A percentile compares a stretch with the other conserved stretches of the same genome.
Evolutionary conservation across 1,140 invertebrate genomes (phyloP).

Genomic region (Drosophila eugracilis): DNA sequence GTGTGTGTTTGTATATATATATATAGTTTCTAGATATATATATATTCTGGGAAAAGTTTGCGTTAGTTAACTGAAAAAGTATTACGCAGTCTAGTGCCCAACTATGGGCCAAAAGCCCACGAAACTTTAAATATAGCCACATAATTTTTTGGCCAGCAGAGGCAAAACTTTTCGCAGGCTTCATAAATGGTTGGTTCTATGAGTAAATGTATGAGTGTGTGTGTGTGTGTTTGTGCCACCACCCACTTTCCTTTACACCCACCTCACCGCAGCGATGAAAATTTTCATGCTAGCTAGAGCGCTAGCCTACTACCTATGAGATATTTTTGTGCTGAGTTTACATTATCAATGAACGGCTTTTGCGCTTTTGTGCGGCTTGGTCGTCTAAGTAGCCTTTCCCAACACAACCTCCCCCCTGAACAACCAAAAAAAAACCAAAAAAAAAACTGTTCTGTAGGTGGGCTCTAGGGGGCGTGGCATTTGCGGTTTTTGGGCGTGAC

Average conservation of each 20-base stretch:
- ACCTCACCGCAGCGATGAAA: neutral
- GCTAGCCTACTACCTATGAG: slow-evolving; percentile 27
- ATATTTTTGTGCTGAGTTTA: slow-evolving; percentile 81
- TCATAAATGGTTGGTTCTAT: slow-evolving; percentile 61
- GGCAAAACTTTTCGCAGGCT: slow-evolving; percentile 66
- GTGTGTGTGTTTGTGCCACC: neutral
- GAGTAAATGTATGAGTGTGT: too few species aligned
- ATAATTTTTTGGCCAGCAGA: slow-evolving; percentile 74
- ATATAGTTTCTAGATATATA: slow-evolving; percentile 5
- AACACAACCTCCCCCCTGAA: neutral
- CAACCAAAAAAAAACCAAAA: neutral
- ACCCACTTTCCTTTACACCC: neutral
- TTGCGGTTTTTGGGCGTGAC: slow-evolving; percentile 69
- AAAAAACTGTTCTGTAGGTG: slow-evolving; percentile 3
- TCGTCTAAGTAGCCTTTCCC: slow-evolving; percentile 63
- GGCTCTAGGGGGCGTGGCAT: slow-evolving; percentile 3
- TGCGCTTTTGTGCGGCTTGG: slow-evolving; percentile 65
- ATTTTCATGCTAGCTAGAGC: neutral
- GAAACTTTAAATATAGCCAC: slow-evolving; percentile 79
- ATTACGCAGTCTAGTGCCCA: slow-evolving; percentile 59
- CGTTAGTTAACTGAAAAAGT: slow-evolving; percentile 80
- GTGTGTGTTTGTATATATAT: slow-evolving; percentile 5
- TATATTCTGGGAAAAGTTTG: slow-evolving; percentile 55
- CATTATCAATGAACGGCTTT: slow-evolving; percentile 82
- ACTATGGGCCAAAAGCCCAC: slow-evolving; percentile 36